phyloP scores from a whole-genome alignment of 1,140 invertebrate genomes.

The Drosophila santomea region DNA sequence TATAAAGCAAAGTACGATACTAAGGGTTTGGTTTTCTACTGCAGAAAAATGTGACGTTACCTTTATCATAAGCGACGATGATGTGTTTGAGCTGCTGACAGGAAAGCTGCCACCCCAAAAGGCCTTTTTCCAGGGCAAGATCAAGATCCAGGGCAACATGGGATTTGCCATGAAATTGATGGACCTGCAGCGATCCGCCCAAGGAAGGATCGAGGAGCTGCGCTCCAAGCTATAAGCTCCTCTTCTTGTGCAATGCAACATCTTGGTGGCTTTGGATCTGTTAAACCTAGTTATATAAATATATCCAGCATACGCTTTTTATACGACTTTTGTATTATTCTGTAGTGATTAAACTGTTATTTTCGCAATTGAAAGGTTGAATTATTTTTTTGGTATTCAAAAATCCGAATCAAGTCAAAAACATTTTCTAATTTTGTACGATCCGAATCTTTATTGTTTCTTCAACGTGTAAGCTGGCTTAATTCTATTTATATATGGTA shows the following conservation, averaged over 20 bases:
- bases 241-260: conserved; percentile 27
- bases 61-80: conserved; percentile 94
- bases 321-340: conserved; percentile 51
- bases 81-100: conserved; percentile 93
- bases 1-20: too few relatives aligned
- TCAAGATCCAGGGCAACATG: conserved; percentile 95
- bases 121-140: conserved; percentile 98
- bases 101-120: conserved; percentile 97
- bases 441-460: conserved; percentile 81
- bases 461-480: conserved; percentile 72
- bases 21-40: conserved; percentile 26
- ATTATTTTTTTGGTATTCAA: neutral
- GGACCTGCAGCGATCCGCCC: conserved; percentile 91
- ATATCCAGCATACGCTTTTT: conserved; percentile 5
- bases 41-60: conserved; percentile 95
- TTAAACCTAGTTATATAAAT: conserved; percentile 17
- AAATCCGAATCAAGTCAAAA: neutral
- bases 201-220: conserved; percentile 90
- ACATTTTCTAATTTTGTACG: conserved; percentile 56
- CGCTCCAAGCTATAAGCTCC: conserved; percentile 89
- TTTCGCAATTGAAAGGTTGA: neutral
- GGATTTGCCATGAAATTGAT: conserved; percentile 97
- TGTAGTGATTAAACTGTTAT: conserved; percentile 50
- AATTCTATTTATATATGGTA: conserved; percentile 64
- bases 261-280: conserved; percentile 23